Evolutionary conservation across 1,140 invertebrate species (phyloP).

Genomic region (Rhagoletis pomonella): DNA sequence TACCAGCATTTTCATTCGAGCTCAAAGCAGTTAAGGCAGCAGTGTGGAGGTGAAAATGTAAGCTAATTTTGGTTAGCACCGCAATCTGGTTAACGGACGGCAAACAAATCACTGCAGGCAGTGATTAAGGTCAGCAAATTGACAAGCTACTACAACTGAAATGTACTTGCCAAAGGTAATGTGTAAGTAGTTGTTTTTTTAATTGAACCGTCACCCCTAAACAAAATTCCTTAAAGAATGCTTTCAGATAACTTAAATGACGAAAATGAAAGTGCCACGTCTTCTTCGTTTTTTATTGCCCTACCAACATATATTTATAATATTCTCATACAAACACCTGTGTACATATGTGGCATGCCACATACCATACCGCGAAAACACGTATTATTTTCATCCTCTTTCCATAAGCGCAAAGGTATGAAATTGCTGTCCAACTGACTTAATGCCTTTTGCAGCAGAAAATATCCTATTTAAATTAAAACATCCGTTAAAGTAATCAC

Average conservation of each 20-base stretch:
- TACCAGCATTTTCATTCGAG: background rate
- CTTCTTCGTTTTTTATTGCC: background rate
- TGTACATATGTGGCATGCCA: background rate
- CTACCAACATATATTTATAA: background rate
- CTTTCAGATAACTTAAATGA: background rate
- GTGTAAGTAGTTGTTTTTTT: too few species aligned
- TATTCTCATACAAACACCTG: background rate
- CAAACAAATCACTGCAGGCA: background rate
- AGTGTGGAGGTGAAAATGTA: background rate
- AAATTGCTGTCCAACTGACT: background rate
- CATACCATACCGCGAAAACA: background rate
- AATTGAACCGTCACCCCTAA: too few species aligned
- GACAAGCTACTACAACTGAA: background rate
- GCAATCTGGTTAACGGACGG: background rate
- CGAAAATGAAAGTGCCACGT: background rate
- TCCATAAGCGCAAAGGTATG: background rate
- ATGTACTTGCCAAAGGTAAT: background rate
- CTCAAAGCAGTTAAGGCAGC: background rate
- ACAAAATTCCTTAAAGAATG: too few species aligned
- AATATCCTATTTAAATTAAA: slow-evolving; percentile 48
- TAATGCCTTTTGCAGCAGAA: background rate
- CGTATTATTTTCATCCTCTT: background rate
- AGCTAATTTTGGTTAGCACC: slow-evolving; percentile 4
- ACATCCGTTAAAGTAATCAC: background rate
- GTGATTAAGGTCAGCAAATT: slow-evolving; percentile 2